Percentiles rank a stretch among this genome's conserved stretches.
These are phyloP conservation scores for Pagrus major DNA, from an alignment of 2,113 vertebrate species.

Conservation along the genomic window DNA sequence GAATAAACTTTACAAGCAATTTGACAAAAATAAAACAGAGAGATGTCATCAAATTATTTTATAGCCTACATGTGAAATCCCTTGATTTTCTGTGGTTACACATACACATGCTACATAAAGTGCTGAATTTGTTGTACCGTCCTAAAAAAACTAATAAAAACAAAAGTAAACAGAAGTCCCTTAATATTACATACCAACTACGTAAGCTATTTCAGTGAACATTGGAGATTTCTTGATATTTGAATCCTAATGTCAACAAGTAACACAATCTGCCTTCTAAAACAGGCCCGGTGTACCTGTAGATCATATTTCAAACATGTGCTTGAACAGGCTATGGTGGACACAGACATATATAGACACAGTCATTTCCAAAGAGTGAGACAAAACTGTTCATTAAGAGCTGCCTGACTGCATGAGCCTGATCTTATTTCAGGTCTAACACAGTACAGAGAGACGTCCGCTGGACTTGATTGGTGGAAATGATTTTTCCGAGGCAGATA, in stretches of 20 bases:
- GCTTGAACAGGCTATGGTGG: background rate
- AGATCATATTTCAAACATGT: background rate
- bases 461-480: background rate
- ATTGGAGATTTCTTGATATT: background rate
- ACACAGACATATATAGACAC: background rate
- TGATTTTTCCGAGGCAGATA: background rate
- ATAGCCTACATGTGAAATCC: too few species aligned
- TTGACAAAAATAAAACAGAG: too few species aligned
- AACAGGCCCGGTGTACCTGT: background rate
- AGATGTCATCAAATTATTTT: too few species aligned
- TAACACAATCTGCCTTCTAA: background rate
- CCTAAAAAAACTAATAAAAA: background rate
- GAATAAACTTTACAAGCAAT: too few species aligned
- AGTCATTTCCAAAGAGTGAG: background rate
- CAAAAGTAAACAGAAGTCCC: background rate
- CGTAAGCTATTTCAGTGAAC: background rate
- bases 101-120: background rate
- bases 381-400: background rate
- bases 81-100: conserved; percentile 14
- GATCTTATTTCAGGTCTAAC: background rate
- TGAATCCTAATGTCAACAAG: background rate
- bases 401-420: background rate
- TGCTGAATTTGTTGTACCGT: background rate
- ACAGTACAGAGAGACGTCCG: background rate
- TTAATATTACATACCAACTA: background rate